Base-by-base conservation (phyloP, 2,113 vertebrate species). In the Pollachius pollachius region DNA sequence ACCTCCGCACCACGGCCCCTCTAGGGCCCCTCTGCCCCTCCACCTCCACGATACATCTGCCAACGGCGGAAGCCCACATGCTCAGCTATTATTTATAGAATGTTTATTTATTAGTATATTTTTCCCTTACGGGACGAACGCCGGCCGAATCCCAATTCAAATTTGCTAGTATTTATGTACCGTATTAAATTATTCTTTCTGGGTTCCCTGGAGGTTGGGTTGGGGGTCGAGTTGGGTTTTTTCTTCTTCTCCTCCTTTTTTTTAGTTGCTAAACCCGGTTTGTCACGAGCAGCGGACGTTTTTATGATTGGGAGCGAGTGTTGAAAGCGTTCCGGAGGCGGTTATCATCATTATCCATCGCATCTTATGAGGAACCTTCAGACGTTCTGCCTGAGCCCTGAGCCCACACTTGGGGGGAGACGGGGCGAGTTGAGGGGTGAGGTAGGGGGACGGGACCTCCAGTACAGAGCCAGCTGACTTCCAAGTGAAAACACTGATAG, bases 41-140 rank as follows among this genome's bases (percentile, higher is more conserved):
- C 69, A 65, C 68, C 74, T 74, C 62, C 77, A 79, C 73, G 81
- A 67, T 71, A 80, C 82, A 72, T 81, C 76, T 72, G 66, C 72
- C 75, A 83, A 89, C 85, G 84, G 72, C 81, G 83, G 83, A 88
- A 90, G 75, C 89, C 89, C 82, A 89, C 82, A 89, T 89, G 87
- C 70, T 76, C 64, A 69, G 61, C 80, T 88, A 85, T 91, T 87
- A 92, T 92, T 91, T 90, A 91, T 87, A 87, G 85, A 89, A 84
- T 77, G 87, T 89, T 91, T 92, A 82, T 89, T 85, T 88, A 88
- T 90, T 84, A 80, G 85, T 85, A 21, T 72, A 30, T 72, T 86
- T 85, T 88, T 84, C 75, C 82, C 12, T 48, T 80, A 73, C 77
- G 80, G 77, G 71, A 59, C 77, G 64, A 82, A 77, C n/a, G 54